Conservation (phyloP, 2,797 vertebrate species). For the Macropodus opercularis region DNA sequence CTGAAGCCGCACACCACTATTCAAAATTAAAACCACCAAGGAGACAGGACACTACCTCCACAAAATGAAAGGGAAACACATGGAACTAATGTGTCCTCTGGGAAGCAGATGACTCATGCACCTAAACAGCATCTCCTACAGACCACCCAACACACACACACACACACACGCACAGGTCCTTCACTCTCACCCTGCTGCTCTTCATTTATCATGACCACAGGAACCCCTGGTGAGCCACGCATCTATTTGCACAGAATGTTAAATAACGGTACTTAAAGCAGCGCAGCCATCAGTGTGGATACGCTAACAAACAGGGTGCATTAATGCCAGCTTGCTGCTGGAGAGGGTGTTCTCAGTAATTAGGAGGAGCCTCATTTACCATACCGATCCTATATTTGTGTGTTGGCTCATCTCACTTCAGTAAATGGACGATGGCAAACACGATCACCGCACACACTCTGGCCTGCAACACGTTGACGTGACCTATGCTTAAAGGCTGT, state of each 20-base stretch:
- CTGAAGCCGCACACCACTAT: neutral
- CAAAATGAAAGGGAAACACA: conserved; percentile 38
- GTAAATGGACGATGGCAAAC: conserved; percentile 8
- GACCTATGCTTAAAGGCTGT: conserved; percentile 31
- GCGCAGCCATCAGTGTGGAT: conserved; percentile 26
- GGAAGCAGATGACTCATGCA: conserved; percentile 64
- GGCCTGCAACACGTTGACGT: conserved; percentile 44
- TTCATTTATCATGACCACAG: conserved; percentile 60
- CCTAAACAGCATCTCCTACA: conserved; percentile 22
- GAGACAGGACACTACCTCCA: conserved; percentile 32
- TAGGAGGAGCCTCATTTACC: conserved; percentile 52
- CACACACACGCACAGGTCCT: conserved; percentile 12
- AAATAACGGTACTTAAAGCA: conserved; percentile 59
- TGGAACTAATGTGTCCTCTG: conserved; percentile 50
- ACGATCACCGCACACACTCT: conserved; percentile 10
- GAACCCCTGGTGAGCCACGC: conserved; percentile 52
- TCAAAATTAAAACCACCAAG: conserved; percentile 22
- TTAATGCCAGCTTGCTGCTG: conserved; percentile 53
- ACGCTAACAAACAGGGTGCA: conserved; percentile 49
- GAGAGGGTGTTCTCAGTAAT: conserved; percentile 62
- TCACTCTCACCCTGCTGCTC: conserved; percentile 37
- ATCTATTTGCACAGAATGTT: conserved; percentile 52
- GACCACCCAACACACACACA: neutral
- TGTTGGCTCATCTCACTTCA: conserved; percentile 18
- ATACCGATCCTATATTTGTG: conserved; percentile 8